These are phyloP conservation scores for Drosophila kikkawai DNA, from an alignment of 1,140 invertebrate genomes.

Conservation along the genomic window DNA sequence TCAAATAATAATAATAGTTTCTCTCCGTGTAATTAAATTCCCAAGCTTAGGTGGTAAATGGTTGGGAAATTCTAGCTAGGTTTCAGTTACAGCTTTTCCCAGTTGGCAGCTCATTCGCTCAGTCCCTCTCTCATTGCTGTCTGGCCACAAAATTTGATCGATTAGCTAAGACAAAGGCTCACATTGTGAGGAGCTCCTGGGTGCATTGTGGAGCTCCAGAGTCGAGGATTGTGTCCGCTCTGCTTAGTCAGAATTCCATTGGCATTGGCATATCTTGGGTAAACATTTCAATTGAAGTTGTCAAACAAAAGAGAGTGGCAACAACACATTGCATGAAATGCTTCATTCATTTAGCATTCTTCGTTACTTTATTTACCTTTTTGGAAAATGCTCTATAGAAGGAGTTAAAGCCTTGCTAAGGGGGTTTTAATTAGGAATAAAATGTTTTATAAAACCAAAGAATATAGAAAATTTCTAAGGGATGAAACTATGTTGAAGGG, in stretches of 20 bases:
- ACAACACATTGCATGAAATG: conserved; percentile 39
- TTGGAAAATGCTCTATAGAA: conserved; percentile 12
- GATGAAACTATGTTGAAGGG: no score
- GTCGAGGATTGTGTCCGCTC: conserved; percentile 31
- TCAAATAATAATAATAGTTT: not conserved
- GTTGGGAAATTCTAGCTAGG: conserved; percentile 32
- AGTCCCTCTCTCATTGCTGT: conserved; percentile 9
- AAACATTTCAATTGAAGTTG: conserved; percentile 67
- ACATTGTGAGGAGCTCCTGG: conserved; percentile 61
- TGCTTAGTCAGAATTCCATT: conserved; percentile 55
- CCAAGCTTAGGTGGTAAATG: not conserved
- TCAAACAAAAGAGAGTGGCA: conserved; percentile 51
- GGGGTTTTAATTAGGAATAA: not conserved
- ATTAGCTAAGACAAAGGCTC: conserved; percentile 81
- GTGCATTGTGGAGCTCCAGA: conserved; percentile 41
- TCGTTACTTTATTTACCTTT: conserved; percentile 5
- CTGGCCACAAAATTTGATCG: conserved; percentile 78
- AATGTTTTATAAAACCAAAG: not conserved
- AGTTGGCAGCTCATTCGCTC: conserved; percentile 30
- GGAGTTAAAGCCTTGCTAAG: not conserved
- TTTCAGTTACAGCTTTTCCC: conserved; percentile 50
- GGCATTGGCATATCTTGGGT: conserved; percentile 67
- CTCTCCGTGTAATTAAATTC: conserved; percentile 12
- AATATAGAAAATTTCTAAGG: not conserved
- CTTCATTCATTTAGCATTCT: conserved; percentile 51